Base-by-base conservation (phyloP, 2,888 invertebrate species). In the Tigriopus californicus region DNA sequence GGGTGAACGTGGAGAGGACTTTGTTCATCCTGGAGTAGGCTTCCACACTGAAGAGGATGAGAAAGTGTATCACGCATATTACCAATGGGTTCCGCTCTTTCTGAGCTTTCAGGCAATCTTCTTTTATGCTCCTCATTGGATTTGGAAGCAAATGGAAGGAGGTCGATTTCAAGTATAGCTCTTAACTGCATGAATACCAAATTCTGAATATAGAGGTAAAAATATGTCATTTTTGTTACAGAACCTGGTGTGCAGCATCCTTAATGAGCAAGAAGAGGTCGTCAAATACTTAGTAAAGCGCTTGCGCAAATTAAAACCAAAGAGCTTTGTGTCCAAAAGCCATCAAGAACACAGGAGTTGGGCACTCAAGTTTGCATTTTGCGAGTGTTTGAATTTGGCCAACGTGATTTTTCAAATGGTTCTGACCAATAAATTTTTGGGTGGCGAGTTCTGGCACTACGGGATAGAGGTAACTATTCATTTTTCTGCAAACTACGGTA, bases 71-170 rank as follows among this genome's bases (percentile, higher is more conserved):
- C 66, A 67, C 58, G 65, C 65, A 10, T 68, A 67, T 64, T 70
- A 70, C 63, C 70, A 70, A 62, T 70, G 70, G 70, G 70, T 70
- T 22, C 69, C 70, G 11, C 69, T 70, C 57, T 67, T 69, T 24
- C 66, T 70, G 11, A 68, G 69, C 62, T 63, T 70, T 22, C 69
- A 70, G 62, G 70, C 67, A 2, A 61, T 68, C 25, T 62, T 67
- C 56, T 70, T 70, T 62, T 66, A 67, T 44, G 48, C 67, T 12
- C 69, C 70, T 0, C 65, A 69, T 47, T 65, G 64, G 61, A 60
- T 70, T 15, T 70, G 70, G 70, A 69, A 69, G 54, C 62, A 62
- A 11, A 62, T 66, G 51, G 70, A 70, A 63, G 67, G 66, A 41
- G 65, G 65, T 12, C 44, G 60, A 64, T 52, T 64, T 65, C 54